Conservation (phyloP, 2,113 vertebrate species). For the Corythornis vintsioides region DNA sequence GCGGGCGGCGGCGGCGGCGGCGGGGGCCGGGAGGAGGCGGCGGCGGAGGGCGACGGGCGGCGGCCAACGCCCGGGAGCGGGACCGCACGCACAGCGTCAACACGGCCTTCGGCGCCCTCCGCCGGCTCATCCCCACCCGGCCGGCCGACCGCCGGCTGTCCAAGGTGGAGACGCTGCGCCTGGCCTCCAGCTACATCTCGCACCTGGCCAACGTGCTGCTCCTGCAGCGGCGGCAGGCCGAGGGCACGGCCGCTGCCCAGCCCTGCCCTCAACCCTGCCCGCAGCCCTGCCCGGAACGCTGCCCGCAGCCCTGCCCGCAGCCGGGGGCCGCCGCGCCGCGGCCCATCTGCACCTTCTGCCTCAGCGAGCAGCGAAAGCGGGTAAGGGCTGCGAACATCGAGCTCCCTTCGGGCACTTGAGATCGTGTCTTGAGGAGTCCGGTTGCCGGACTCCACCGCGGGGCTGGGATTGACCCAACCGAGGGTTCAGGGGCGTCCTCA, state of each 20-base stretch:
- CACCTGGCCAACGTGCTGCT: constrained; percentile 85
- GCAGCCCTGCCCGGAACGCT: constrained; percentile 77
- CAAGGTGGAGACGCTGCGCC: constrained; percentile 90
- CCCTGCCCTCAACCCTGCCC: constrained; percentile 70
- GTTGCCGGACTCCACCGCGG: rapidly evolving
- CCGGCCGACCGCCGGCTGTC: constrained; percentile 87
- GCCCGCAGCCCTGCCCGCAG: constrained; percentile 76
- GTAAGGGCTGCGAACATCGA: constrained; percentile 64
- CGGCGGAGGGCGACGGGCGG: constrained; percentile 81
- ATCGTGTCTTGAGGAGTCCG: rapidly evolving
- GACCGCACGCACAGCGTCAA: constrained; percentile 90
- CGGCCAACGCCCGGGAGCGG: constrained; percentile 89
- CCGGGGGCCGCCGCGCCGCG: constrained; percentile 68
- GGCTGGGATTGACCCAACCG: background rate
- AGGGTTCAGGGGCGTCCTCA: background rate
- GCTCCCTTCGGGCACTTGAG: background rate
- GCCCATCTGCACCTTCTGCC: constrained; percentile 91
- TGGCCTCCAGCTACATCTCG: constrained; percentile 89
- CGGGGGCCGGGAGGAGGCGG: constrained; percentile 5
- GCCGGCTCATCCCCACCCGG: constrained; percentile 88
- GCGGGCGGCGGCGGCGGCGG: background rate
- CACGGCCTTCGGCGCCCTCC: constrained; percentile 86
- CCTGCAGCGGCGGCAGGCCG: constrained; percentile 74
- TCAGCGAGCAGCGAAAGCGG: constrained; percentile 85
- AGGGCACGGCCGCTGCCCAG: constrained; percentile 66